These are phyloP conservation scores for Agrotis segetum DNA, from an alignment of 2,888 invertebrate species.

Conservation along the genomic window DNA sequence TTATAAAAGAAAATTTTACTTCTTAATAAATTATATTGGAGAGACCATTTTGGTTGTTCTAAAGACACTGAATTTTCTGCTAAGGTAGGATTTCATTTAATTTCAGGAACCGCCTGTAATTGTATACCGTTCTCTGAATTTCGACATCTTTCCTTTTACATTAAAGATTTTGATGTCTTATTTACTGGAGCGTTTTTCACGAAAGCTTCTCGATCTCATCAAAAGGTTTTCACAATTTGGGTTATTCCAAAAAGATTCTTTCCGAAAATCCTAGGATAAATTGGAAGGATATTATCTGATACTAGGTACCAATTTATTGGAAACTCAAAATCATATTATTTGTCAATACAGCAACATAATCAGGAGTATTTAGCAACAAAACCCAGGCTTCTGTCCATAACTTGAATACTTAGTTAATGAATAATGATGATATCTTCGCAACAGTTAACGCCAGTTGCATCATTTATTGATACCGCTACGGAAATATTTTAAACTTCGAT, in stretches of 20 bases:
- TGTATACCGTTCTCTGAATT: not conserved
- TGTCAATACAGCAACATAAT: no score
- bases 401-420: not conserved
- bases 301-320: not conserved
- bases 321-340: not conserved
- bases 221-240: no score
- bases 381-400: no score
- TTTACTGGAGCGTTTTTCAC: not conserved
- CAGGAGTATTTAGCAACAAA: no score
- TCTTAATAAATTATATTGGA: not conserved
- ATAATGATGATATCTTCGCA: not conserved
- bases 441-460: constrained; percentile 24
- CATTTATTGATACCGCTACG: constrained; percentile 22
- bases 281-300: not conserved
- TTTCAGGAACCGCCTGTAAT: not conserved
- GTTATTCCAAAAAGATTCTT: not conserved
- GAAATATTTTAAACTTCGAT: constrained; percentile 9
- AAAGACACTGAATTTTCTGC: not conserved
- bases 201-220: no score
- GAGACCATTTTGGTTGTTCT: not conserved
- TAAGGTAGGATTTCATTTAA: not conserved
- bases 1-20: not conserved
- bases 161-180: not conserved
- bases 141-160: not conserved
- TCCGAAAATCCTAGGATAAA: not conserved